Conservation (phyloP, 1,140 invertebrate species). For the Drosophila sechellia region DNA sequence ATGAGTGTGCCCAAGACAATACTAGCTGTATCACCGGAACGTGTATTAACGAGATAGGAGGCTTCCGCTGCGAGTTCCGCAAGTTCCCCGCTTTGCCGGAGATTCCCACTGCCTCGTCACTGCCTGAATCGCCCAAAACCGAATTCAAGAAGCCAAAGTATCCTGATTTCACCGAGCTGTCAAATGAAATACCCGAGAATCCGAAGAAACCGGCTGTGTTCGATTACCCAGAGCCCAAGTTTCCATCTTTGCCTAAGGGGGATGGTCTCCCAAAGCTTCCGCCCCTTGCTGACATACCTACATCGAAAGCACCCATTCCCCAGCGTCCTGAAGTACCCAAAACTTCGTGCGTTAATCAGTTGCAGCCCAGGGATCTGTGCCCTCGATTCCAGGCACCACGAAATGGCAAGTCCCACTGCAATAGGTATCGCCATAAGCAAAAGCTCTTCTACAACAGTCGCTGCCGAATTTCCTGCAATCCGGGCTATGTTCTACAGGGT, state of each 20-base stretch:
- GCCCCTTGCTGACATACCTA: neutral
- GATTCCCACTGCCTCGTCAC: neutral
- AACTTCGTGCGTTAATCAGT: neutral
- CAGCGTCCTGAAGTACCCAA: conserved; percentile 84
- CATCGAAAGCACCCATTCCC: conserved; percentile 83
- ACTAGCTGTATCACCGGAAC: conserved; percentile 91
- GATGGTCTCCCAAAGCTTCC: neutral
- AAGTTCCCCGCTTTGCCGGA: conserved; percentile 19
- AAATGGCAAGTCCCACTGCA: conserved; percentile 84
- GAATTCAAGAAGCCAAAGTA: conserved; percentile 86
- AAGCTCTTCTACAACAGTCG: conserved; percentile 85
- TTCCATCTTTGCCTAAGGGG: neutral
- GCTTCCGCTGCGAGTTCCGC: conserved; percentile 89
- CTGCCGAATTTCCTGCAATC: conserved; percentile 86
- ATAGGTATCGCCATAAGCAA: conserved; percentile 74
- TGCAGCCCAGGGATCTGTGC: conserved; percentile 70
- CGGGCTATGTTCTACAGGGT: conserved; percentile 85
- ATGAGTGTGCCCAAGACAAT: conserved; percentile 90
- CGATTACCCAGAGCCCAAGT: neutral
- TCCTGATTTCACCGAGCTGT: neutral
- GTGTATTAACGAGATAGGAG: conserved; percentile 95
- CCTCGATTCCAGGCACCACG: conserved; percentile 73
- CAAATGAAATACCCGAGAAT: conserved; percentile 8
- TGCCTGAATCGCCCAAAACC: neutral
- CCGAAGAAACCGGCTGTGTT: conserved; percentile 85